phyloP scores from a whole-genome alignment of 37 sponge, comb jelly and placozoan genomes.

The Haliclona indistincta region DNA sequence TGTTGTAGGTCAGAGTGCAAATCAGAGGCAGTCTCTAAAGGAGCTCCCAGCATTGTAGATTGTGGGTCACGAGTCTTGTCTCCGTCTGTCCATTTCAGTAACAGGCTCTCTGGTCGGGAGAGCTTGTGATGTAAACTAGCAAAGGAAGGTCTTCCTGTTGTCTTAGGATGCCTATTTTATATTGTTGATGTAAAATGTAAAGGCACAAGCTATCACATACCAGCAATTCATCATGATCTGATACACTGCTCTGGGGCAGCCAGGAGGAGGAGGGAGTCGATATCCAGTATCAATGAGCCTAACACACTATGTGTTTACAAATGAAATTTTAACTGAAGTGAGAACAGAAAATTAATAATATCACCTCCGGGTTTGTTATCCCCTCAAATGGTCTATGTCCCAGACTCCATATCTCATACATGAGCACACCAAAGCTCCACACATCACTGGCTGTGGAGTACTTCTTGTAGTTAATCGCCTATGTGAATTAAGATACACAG shows the following conservation, averaged over 20 bases:
- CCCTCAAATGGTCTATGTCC: neutral
- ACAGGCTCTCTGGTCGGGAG: neutral
- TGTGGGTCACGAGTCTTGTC: too few relatives aligned
- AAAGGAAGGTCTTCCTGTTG: constrained; percentile 18
- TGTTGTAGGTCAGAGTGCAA: too few relatives aligned
- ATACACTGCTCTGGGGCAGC: constrained; percentile 24
- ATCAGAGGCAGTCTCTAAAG: too few relatives aligned
- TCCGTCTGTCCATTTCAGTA: too few relatives aligned
- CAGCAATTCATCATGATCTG: constrained; percentile 37
- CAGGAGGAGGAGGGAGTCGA: constrained; percentile 18
- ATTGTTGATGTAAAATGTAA: neutral
- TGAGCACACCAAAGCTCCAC: constrained; percentile 3
- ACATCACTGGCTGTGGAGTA: constrained; percentile 12
- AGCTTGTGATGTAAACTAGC: neutral
- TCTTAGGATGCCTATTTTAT: constrained; percentile 22
- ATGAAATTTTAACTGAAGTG: too few relatives aligned
- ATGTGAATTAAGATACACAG: too few relatives aligned
- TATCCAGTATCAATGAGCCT: constrained; percentile 10
- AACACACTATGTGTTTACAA: too few relatives aligned
- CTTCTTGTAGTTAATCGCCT: neutral
- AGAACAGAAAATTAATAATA: too few relatives aligned
- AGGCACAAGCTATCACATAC: too few relatives aligned
- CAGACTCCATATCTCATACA: constrained; percentile 19
- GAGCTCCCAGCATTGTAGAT: too few relatives aligned
- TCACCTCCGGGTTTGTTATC: neutral